These are phyloP conservation scores for Callyntrura guangdongensis DNA, from an alignment of 2,888 invertebrate species.

Conservation along the genomic window DNA sequence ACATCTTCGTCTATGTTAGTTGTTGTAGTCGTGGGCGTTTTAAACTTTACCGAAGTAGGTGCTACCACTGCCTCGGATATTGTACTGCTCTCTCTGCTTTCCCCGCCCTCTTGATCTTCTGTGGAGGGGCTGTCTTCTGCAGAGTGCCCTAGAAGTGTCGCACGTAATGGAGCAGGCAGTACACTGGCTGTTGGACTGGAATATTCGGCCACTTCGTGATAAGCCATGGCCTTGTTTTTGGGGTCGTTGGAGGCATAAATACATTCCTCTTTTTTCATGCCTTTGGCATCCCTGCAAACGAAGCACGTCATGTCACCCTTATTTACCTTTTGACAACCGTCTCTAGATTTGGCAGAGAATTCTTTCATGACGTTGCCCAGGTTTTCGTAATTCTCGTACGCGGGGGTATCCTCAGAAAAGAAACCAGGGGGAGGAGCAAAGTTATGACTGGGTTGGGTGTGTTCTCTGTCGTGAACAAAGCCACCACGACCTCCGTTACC, in stretches of 20 bases:
- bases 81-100: constrained; percentile 24
- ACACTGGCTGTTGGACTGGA: constrained; percentile 82
- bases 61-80: no score
- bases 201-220: constrained; percentile 89
- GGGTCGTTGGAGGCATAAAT: constrained; percentile 91
- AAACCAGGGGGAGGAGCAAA: constrained; percentile 82
- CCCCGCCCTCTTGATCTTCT: not conserved
- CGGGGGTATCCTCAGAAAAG: constrained; percentile 61
- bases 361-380: constrained; percentile 91
- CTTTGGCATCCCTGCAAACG: constrained; percentile 90
- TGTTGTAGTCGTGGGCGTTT: constrained; percentile 30
- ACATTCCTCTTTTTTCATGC: constrained; percentile 92
- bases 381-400: constrained; percentile 86
- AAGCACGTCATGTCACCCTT: constrained; percentile 93
- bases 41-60: no score
- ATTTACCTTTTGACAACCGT: constrained; percentile 90
- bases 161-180: constrained; percentile 70
- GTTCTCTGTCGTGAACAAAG: constrained; percentile 77
- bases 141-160: constrained; percentile 18
- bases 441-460: constrained; percentile 80
- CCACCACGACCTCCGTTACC: constrained; percentile 52
- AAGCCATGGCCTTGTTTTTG: constrained; percentile 89
- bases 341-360: constrained; percentile 89
- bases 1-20: no score
- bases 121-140: not conserved